phyloP scores from a whole-genome alignment of 1,140 invertebrate genomes.

The Helicoverpa armigera region DNA sequence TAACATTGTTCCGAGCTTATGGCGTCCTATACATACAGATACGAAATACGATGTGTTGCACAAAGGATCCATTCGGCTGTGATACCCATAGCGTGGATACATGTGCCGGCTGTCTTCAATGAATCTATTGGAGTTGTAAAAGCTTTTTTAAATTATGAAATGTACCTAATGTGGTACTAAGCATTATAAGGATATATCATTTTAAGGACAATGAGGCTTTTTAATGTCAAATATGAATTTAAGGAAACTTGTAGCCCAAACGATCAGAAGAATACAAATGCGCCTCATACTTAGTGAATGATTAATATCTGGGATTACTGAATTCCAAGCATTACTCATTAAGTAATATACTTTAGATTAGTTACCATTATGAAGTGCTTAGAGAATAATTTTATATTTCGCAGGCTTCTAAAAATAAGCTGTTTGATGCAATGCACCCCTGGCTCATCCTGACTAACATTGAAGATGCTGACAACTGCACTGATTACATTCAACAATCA shows the following conservation, averaged over 20 bases:
- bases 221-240: not conserved
- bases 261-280: too few species aligned
- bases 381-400: not conserved
- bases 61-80: not conserved
- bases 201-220: too few species aligned
- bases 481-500: conserved; percentile 48
- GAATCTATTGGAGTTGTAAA: too few species aligned
- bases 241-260: not conserved
- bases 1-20: conserved; percentile 35
- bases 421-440: conserved; percentile 69
- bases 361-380: too few species aligned
- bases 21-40: not conserved
- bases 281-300: too few species aligned
- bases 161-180: too few species aligned
- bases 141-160: too few species aligned
- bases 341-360: too few species aligned
- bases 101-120: not conserved
- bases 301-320: too few species aligned
- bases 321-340: too few species aligned
- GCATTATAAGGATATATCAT: too few species aligned
- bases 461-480: conserved; percentile 25
- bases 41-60: not conserved
- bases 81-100: not conserved
- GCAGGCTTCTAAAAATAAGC: conserved; percentile 56
- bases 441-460: conserved; percentile 67